Conservation (phyloP, 2,797 vertebrate species). For the Acanthiza pusilla region DNA sequence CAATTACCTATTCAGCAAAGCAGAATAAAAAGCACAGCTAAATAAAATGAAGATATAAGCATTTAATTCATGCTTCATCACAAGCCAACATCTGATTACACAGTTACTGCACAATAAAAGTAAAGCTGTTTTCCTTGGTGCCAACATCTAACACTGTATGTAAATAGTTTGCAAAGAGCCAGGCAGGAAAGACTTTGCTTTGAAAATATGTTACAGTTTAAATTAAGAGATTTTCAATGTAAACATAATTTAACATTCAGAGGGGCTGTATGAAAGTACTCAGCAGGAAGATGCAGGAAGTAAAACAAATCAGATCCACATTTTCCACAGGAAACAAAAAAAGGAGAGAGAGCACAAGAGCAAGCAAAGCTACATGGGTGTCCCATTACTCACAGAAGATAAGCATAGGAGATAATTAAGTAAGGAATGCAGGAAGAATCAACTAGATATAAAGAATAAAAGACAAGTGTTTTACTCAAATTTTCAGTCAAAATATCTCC, state of each 20-base stretch:
- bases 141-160: conserved; percentile 51
- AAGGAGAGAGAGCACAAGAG: conserved; percentile 27
- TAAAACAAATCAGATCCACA: conserved; percentile 68
- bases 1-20: conserved; percentile 41
- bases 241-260: conserved; percentile 59
- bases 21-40: conserved; percentile 56
- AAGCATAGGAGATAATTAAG: conserved; percentile 94
- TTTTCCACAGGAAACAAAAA: conserved; percentile 61
- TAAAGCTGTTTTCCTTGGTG: conserved; percentile 57
- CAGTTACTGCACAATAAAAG: conserved; percentile 62
- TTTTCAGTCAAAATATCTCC: conserved; percentile 51
- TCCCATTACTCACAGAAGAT: conserved; percentile 94
- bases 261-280: conserved; percentile 54
- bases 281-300: conserved; percentile 70
- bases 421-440: conserved; percentile 91
- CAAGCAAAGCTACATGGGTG: conserved; percentile 80
- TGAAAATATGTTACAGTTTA: conserved; percentile 56
- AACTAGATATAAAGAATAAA: conserved; percentile 90
- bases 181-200: conserved; percentile 55
- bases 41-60: conserved; percentile 56
- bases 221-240: conserved; percentile 47
- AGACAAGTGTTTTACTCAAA: conserved; percentile 78
- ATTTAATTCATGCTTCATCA: conserved; percentile 73
- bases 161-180: conserved; percentile 55
- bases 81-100: conserved; percentile 67